Evolutionary conservation across 2,113 vertebrate species (phyloP).

Genomic region (Bostrychus sinensis): DNA sequence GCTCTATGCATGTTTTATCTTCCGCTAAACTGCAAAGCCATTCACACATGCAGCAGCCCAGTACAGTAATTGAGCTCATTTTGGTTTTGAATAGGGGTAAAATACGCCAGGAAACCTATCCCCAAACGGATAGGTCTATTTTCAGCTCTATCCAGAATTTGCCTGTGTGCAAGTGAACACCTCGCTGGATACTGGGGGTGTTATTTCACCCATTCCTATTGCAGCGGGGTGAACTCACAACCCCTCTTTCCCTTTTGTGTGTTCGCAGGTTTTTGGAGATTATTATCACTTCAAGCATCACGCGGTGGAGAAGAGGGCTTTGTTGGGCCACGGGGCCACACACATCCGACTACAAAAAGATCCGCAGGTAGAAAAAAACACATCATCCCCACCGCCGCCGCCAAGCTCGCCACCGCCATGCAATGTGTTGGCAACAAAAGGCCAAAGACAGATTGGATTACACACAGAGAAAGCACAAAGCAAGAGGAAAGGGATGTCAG

Average conservation of each 20-base stretch:
- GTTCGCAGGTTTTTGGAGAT: conserved; percentile 88
- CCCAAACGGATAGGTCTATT: conserved; percentile 13
- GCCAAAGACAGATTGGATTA: conserved; percentile 57
- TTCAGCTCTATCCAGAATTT: background rate
- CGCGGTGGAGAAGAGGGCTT: conserved; percentile 87
- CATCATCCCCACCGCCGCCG: conserved; percentile 29
- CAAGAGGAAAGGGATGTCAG: conserved; percentile 36
- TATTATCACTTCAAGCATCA: conserved; percentile 95
- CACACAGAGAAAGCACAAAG: conserved; percentile 28
- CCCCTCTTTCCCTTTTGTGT: conserved; percentile 48
- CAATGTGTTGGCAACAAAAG: conserved; percentile 49
- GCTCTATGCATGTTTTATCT: background rate
- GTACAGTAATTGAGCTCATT: background rate
- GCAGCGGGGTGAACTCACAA: conserved; percentile 47
- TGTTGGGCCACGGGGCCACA: conserved; percentile 82
- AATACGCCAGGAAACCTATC: background rate
- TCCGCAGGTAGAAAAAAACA: conserved; percentile 81
- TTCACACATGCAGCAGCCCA: background rate
- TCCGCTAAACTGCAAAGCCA: background rate
- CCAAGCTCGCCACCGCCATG: conserved; percentile 28
- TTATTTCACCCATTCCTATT: conserved; percentile 26
- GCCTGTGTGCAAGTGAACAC: conserved; percentile 23
- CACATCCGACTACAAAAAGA: conserved; percentile 86
- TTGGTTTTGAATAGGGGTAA: conserved; percentile 1
- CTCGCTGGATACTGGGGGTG: conserved; percentile 13